These are phyloP conservation scores for Podotricha telesiphe DNA, from an alignment of 2,888 invertebrate genomes.

Conservation along the genomic window DNA sequence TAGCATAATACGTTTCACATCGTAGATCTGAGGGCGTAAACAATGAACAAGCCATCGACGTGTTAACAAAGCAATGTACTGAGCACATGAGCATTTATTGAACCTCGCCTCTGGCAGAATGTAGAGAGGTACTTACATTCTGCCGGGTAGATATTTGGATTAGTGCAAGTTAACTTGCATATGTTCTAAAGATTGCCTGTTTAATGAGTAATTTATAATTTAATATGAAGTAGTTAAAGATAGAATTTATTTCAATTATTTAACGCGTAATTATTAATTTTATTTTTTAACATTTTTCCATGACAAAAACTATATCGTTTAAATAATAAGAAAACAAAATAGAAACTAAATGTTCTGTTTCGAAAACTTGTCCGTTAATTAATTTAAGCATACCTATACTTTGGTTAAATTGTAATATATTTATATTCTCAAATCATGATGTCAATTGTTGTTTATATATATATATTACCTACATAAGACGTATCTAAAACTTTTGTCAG, in stretches of 20 bases:
- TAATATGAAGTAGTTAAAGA: slow-evolving; percentile 41
- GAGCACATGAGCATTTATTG: slow-evolving; percentile 67
- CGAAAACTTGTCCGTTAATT: too few relatives aligned
- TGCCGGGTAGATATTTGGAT: slow-evolving; percentile 58
- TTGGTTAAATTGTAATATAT: too few relatives aligned
- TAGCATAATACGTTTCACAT: slow-evolving; percentile 58
- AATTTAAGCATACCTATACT: too few relatives aligned
- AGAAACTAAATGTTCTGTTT: too few relatives aligned
- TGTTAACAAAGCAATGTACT: slow-evolving; percentile 77
- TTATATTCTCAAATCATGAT: too few relatives aligned
- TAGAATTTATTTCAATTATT: not conserved
- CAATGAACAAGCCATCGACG: slow-evolving; percentile 65
- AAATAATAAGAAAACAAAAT: too few relatives aligned
- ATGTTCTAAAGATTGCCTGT: slow-evolving; percentile 51
- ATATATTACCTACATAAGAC: too few relatives aligned
- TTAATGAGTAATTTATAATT: slow-evolving; percentile 46
- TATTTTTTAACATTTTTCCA: too few relatives aligned
- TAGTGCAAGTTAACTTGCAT: slow-evolving; percentile 75
- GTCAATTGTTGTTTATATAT: too few relatives aligned
- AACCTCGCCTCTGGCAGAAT: slow-evolving; percentile 64
- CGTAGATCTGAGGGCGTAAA: slow-evolving; percentile 65
- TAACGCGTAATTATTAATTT: not conserved
- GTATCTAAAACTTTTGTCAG: slow-evolving; percentile 1
- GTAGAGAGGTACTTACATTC: too few relatives aligned
- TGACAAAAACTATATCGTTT: too few relatives aligned